These are phyloP conservation scores for Scopus umbretta DNA, from an alignment of 2,113 vertebrate genomes.

Conservation along the genomic window DNA sequence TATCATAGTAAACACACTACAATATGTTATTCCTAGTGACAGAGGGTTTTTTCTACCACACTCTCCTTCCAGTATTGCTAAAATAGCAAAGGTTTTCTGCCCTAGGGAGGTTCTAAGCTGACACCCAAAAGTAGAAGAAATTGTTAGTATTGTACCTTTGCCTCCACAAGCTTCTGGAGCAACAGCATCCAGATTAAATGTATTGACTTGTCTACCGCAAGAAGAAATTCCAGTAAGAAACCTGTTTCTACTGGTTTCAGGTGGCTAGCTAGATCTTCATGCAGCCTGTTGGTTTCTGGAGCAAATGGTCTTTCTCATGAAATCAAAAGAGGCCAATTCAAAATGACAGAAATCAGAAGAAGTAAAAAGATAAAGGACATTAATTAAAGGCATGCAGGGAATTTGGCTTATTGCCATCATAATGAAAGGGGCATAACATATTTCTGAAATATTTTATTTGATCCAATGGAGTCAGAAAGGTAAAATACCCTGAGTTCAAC, in stretches of 20 bases:
- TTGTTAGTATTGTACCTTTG: neutral
- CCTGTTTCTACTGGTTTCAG: neutral
- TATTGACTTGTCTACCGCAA: neutral
- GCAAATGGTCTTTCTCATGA: neutral
- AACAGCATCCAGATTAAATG: neutral
- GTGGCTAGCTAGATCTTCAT: neutral
- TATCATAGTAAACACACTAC: neutral
- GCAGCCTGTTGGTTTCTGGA: neutral
- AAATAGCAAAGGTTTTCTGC: neutral
- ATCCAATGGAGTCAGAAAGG: neutral
- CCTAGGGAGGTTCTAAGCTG: neutral
- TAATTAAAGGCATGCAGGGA: neutral
- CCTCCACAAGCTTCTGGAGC: neutral
- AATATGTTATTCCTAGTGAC: neutral
- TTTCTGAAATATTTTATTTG: neutral
- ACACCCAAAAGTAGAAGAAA: neutral
- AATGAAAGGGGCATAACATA: neutral
- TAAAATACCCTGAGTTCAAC: neutral
- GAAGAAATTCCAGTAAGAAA: constrained; percentile 3
- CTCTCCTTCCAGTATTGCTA: neutral
- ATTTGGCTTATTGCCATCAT: neutral
- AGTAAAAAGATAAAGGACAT: neutral
- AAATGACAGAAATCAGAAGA: neutral
- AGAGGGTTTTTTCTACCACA: neutral
- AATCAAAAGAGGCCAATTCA: neutral